Evolutionary conservation across 2,797 vertebrate genomes (phyloP).

Genomic region (Melanotaenia trifasciata): DNA sequence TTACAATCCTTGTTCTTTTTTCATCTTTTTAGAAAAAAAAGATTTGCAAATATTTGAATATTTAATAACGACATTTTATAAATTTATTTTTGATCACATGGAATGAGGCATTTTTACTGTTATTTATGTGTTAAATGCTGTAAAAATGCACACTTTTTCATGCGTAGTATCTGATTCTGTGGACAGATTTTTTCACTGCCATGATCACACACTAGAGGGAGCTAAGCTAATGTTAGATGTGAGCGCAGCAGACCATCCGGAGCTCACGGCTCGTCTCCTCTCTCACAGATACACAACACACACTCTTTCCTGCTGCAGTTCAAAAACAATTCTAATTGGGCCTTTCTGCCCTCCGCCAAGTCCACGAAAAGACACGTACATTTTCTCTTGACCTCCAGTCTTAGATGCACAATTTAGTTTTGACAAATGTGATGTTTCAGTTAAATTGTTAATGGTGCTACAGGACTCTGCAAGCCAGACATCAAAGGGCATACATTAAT

Average conservation of each 20-base stretch:
- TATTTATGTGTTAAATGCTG: neutral
- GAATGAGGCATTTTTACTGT: neutral
- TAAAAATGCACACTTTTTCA: neutral
- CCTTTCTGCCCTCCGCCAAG: constrained; percentile 65
- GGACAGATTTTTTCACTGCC: constrained; percentile 11
- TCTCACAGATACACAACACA: neutral
- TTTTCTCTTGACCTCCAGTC: constrained; percentile 62
- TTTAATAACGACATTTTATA: neutral
- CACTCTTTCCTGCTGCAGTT: constrained; percentile 76
- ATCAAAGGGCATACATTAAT: constrained; percentile 86
- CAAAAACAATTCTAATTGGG: constrained; percentile 85
- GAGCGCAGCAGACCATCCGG: constrained; percentile 15
- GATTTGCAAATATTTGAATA: neutral
- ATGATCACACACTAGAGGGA: constrained; percentile 91
- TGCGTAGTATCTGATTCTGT: neutral
- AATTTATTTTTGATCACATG: neutral
- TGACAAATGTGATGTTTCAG: constrained; percentile 85
- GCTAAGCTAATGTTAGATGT: constrained; percentile 91
- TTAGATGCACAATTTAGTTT: constrained; percentile 79
- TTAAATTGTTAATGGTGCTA: constrained; percentile 84
- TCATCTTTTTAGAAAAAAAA: neutral
- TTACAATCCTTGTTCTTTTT: neutral
- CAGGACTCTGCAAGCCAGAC: constrained; percentile 75
- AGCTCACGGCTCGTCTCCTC: neutral
- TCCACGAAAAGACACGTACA: constrained; percentile 56